phyloP scores from a whole-genome alignment of 2,888 invertebrate genomes.

The Leucophenga montana region DNA sequence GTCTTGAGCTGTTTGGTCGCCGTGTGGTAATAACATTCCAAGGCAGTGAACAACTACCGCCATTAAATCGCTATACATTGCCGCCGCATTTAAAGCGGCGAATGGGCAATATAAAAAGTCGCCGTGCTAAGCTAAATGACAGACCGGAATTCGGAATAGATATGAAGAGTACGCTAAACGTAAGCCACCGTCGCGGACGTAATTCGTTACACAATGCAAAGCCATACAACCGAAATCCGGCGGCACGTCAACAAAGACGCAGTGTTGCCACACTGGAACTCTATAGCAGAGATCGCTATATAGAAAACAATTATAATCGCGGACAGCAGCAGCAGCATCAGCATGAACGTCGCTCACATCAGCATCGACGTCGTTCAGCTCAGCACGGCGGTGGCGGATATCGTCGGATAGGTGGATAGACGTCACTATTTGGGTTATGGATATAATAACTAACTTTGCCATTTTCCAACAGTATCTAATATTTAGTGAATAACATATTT shows the following conservation, averaged over 20 bases:
- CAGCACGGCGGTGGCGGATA: constrained; percentile 52
- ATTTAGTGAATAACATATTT: neutral
- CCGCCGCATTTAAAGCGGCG: neutral
- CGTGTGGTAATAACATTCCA: constrained; percentile 74
- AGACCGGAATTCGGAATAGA: constrained; percentile 36
- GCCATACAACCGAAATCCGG: constrained; percentile 44
- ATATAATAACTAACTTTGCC: neutral
- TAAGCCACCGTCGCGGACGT: constrained; percentile 30
- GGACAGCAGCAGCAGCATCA: too few species aligned
- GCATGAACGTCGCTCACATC: too few species aligned
- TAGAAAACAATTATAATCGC: constrained; percentile 29
- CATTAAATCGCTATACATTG: neutral
- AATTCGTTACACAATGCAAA: constrained; percentile 48
- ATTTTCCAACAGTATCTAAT: neutral
- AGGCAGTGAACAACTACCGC: constrained; percentile 39
- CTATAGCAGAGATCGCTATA: constrained; percentile 34
- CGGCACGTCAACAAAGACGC: constrained; percentile 52
- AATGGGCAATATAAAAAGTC: neutral
- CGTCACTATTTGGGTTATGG: neutral
- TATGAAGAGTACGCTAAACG: neutral
- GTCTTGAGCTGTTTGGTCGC: constrained; percentile 80
- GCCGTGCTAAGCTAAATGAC: too few species aligned
- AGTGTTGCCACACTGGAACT: constrained; percentile 53
- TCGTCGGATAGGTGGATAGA: constrained; percentile 44
- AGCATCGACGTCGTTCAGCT: constrained; percentile 58